Base-by-base conservation (phyloP, 2,797 vertebrate species). In the Chiloscyllium punctatum region DNA sequence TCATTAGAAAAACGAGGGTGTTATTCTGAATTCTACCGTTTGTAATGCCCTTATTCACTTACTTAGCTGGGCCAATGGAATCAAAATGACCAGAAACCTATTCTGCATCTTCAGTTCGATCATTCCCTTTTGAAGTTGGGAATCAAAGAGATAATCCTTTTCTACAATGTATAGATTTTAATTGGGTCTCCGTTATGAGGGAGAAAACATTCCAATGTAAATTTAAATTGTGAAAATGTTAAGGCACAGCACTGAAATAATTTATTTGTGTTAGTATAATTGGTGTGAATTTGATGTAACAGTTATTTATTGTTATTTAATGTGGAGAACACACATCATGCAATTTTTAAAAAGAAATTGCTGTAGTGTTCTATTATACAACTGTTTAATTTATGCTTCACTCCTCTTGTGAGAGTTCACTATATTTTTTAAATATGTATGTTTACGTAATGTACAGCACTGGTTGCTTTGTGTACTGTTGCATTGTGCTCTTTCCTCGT, bases 261-360 rank as follows among this genome's bases (percentile, higher is more conserved):
- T 96, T 98, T 99, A 99, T 99, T 99, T 99, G 99, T 99, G 97
- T 99, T 98, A 99, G 98, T 99, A 98, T 97, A 98, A 99, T 98
- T 98, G 96, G 97, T 98, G 98, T 99, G 98, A 99, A 97, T 98
- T 96, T 96, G 97, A 98, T 98, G 98, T 98, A 98, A 99, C 98
- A 97, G 98, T 97, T 99, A 99, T 99, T 99, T 99, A 99, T 98
- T 98, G 97, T 98, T 98, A 97, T 97, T 96, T 97, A 98, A 97
- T 97, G 33, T 91, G 66, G 69, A 71, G 66, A 51, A 68, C 79
- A 87, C 71, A 48, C 66, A 27, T 23, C 21, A 11, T 30, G 98
- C 97, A 98, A 98, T 98, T 98, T 98, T 97, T 97, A 97, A 97
- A 97, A 97, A 97, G 98, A 97, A 97, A 98, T 97, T 98, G 98